phyloP scores from a whole-genome alignment of 2,797 vertebrate genomes.

The Hirundo rustica region DNA sequence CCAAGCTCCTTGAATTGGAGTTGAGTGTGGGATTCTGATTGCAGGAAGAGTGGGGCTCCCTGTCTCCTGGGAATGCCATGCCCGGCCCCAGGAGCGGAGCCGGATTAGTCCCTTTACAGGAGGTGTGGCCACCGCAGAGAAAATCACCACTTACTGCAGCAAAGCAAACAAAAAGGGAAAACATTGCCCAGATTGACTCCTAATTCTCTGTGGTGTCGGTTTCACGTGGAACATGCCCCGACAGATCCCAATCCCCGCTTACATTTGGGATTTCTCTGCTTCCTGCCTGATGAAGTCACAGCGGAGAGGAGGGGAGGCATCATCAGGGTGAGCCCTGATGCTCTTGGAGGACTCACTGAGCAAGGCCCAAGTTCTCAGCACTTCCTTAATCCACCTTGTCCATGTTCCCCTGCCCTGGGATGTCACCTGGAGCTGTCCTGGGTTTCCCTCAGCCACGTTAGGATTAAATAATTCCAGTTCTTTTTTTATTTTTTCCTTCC shows the following conservation, averaged over 20 bases:
- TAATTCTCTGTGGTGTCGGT: background rate
- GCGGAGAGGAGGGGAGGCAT: background rate
- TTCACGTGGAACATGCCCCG: background rate
- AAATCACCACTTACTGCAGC: slow-evolving; percentile 24
- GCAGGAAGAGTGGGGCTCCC: background rate
- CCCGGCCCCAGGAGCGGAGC: background rate
- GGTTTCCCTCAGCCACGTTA: background rate
- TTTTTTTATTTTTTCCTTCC: background rate
- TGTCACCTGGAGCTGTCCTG: background rate
- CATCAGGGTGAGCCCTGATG: fast-evolving
- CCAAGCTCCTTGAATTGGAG: background rate
- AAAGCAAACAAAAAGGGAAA: slow-evolving; percentile 21
- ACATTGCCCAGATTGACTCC: background rate
- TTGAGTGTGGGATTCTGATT: background rate
- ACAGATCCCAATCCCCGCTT: background rate
- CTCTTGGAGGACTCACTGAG: background rate
- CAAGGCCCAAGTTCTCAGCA: fast-evolving
- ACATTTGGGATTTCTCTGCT: background rate
- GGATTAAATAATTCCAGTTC: background rate
- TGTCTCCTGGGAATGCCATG: background rate
- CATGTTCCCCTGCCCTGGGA: fast-evolving
- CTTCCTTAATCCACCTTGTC: background rate
- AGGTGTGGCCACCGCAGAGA: slow-evolving; percentile 31
- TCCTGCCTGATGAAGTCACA: fast-evolving
- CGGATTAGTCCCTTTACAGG: background rate